Conservation (phyloP, 2,797 vertebrate species). For the Pseudotriccus pelzelni region DNA sequence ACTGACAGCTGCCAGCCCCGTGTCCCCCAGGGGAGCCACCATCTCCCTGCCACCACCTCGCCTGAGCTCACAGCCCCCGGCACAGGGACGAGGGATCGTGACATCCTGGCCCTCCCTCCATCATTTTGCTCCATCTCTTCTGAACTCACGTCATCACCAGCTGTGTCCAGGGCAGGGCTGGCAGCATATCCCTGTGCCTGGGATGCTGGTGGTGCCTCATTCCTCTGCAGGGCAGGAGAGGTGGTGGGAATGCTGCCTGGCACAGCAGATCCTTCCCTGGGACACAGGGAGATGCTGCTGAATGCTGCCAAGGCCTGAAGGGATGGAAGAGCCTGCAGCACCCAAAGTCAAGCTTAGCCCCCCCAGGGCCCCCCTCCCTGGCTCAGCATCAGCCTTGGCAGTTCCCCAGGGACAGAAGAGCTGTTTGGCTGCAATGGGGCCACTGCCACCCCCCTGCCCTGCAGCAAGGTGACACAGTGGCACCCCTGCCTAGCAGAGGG, state of each 20-base stretch:
- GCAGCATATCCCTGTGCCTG: neutral
- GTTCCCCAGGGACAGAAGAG: neutral
- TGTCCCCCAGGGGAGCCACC: neutral
- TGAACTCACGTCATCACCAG: neutral
- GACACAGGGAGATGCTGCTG: neutral
- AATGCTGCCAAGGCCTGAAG: neutral
- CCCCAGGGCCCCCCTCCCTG: accelerated
- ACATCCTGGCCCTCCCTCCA: neutral
- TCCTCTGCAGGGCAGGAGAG: neutral
- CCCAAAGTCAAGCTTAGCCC: neutral
- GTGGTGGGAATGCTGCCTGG: neutral
- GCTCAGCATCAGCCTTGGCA: neutral
- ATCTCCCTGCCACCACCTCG: neutral
- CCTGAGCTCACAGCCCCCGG: neutral
- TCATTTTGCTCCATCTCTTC: neutral
- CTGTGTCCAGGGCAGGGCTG: no score
- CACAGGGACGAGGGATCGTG: accelerated
- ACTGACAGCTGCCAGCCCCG: neutral
- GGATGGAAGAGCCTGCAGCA: neutral
- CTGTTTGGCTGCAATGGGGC: neutral
- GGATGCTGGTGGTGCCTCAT: neutral
- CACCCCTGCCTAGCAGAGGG: neutral
- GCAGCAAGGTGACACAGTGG: neutral
- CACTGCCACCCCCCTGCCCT: no score
- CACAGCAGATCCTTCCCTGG: neutral